Percentiles rank a stretch among this genome's conserved stretches.
These are phyloP conservation scores for Alloscopus bannaensis DNA, from an alignment of 2,888 invertebrate species.

Conservation along the genomic window DNA sequence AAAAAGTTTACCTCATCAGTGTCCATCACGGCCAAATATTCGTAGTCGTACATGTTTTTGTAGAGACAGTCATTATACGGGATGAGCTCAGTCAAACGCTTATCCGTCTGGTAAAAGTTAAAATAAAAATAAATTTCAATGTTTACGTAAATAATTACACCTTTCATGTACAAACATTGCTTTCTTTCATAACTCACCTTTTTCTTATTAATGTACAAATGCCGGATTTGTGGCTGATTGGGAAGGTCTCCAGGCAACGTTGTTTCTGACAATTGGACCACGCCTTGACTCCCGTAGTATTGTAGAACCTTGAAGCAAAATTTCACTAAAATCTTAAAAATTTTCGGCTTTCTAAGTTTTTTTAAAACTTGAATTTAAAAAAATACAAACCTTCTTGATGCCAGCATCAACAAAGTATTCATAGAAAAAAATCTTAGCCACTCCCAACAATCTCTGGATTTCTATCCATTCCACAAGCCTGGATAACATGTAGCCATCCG, in stretches of 20 bases:
- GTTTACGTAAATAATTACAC: too few species aligned
- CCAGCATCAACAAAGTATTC: conserved; percentile 76
- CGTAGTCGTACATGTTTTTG: conserved; percentile 75
- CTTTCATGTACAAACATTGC: too few species aligned
- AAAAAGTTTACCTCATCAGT: conserved; percentile 75
- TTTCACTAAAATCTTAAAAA: too few species aligned
- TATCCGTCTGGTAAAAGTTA: conserved; percentile 73
- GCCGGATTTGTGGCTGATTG: conserved; percentile 74
- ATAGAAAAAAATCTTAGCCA: conserved; percentile 76
- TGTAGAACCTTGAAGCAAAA: conserved; percentile 64
- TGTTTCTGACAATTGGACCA: conserved; percentile 73
- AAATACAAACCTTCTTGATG: conserved; percentile 74
- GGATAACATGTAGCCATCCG: conserved; percentile 75
- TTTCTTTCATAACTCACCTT: too few species aligned
- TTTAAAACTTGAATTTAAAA: background rate
- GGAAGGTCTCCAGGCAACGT: conserved; percentile 76
- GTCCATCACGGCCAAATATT: conserved; percentile 76
- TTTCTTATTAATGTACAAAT: conserved; percentile 75
- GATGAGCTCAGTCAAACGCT: conserved; percentile 76
- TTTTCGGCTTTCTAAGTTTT: too few species aligned
- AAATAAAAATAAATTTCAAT: background rate
- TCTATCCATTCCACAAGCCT: conserved; percentile 77
- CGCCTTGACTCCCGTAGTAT: conserved; percentile 73
- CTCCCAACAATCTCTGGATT: conserved; percentile 75
- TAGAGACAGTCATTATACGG: conserved; percentile 78